Evolutionary conservation across 2,888 invertebrate species (phyloP).

Genomic region (Shargacucullia verbasci): DNA sequence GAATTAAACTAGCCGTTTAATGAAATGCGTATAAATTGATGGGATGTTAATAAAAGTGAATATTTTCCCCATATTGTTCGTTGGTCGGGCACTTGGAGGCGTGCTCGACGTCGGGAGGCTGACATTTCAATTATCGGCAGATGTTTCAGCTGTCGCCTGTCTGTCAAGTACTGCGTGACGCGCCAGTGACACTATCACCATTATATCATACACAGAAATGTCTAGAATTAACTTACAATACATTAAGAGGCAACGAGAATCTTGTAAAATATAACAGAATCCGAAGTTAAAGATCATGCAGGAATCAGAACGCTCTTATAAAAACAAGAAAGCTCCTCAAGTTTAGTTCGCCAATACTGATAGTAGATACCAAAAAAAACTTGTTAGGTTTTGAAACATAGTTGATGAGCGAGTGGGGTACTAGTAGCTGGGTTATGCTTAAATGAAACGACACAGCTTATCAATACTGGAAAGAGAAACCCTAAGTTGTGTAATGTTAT

Average conservation of each 20-base stretch:
- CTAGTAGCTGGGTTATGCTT: no score
- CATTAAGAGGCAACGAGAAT: background rate
- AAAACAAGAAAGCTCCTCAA: no score
- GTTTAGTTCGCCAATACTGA: no score
- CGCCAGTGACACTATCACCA: slow-evolving; percentile 33
- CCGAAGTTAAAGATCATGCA: no score
- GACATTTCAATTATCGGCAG: slow-evolving; percentile 63
- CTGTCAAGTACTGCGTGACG: slow-evolving; percentile 38
- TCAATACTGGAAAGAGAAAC: no score
- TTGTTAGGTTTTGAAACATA: no score
- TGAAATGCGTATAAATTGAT: background rate
- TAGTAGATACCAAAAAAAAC: no score
- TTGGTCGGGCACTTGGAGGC: slow-evolving; percentile 34
- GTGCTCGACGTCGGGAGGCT: slow-evolving; percentile 37
- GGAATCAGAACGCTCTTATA: no score
- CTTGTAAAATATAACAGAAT: no score
- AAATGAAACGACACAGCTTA: no score
- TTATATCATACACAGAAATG: slow-evolving; percentile 4
- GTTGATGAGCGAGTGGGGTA: no score
- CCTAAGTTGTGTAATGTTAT: no score
- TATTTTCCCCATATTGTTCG: slow-evolving; percentile 39
- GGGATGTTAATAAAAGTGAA: slow-evolving; percentile 15
- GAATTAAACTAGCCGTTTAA: slow-evolving; percentile 1
- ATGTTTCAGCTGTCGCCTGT: slow-evolving; percentile 49
- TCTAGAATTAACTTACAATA: background rate